Conservation (phyloP, 2,888 invertebrate species). For the Steromphala cineraria region DNA sequence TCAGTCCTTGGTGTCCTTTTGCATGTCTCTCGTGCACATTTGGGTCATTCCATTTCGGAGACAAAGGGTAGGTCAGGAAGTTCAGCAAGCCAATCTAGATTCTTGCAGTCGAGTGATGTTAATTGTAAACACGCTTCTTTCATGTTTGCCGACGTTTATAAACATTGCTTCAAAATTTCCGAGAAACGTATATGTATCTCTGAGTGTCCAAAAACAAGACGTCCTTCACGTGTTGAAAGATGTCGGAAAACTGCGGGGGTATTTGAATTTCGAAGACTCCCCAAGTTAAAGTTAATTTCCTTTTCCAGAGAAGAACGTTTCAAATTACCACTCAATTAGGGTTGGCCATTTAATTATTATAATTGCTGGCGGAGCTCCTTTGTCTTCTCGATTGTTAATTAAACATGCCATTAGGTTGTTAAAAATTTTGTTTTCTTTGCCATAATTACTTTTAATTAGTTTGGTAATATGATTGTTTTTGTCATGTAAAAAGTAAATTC, state of each 20-base stretch:
- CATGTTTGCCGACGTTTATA: not conserved
- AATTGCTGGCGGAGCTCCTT: not conserved
- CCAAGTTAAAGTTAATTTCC: conserved; percentile 6
- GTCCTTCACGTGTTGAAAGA: not conserved
- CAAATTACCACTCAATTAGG: conserved; percentile 10
- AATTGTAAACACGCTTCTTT: not conserved
- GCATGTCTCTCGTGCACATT: not conserved
- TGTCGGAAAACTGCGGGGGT: not conserved
- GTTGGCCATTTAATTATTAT: conserved; percentile 8
- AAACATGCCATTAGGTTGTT: not conserved
- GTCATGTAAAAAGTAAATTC: not conserved
- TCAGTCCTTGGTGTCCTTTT: conserved; percentile 9
- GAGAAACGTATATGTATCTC: not conserved
- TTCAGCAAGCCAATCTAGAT: not conserved
- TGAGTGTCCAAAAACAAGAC: not conserved
- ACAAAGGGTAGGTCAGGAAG: conserved; percentile 3
- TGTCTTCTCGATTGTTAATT: not conserved
- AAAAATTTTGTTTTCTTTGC: not conserved
- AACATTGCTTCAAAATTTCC: not conserved
- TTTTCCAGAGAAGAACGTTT: not conserved
- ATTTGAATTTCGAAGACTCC: not conserved
- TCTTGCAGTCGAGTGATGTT: not conserved
- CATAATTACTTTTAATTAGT: not conserved
- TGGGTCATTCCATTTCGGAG: conserved; percentile 11
- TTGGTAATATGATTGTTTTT: not conserved